Evolutionary conservation across 2,888 invertebrate species (phyloP).

Genomic region (Rapana venosa): DNA sequence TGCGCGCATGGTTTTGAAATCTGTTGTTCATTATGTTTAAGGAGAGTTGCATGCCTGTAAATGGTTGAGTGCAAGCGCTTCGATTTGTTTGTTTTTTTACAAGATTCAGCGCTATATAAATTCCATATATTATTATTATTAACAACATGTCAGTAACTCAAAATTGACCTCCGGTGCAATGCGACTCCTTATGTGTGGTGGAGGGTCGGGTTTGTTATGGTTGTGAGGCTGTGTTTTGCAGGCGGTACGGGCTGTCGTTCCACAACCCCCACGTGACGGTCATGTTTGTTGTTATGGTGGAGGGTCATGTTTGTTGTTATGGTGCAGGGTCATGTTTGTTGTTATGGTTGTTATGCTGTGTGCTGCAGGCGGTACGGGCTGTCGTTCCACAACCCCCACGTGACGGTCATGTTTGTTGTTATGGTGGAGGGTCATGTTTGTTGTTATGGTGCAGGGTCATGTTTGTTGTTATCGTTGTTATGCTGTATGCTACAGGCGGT

Average conservation of each 20-base stretch:
- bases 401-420: too few species aligned
- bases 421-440: neutral
- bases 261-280: constrained; percentile 64
- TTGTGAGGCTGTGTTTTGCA: constrained; percentile 55
- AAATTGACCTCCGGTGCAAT: too few species aligned
- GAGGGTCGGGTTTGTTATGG: neutral
- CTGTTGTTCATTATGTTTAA: too few species aligned
- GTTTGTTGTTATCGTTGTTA: neutral
- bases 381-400: constrained; percentile 66
- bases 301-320: neutral
- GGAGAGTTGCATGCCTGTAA: too few species aligned
- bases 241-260: constrained; percentile 69
- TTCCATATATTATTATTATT: too few species aligned
- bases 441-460: neutral
- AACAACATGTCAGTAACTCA: too few species aligned
- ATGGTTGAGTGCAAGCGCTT: too few species aligned
- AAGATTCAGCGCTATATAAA: too few species aligned
- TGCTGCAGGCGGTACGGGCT: constrained; percentile 67
- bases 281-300: too few species aligned
- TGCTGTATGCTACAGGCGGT: constrained; percentile 61
- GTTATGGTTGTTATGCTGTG: constrained; percentile 6
- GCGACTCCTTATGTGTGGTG: too few species aligned
- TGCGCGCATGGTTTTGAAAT: neutral
- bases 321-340: neutral
- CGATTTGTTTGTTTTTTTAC: too few species aligned